phyloP scores from a whole-genome alignment of 2,113 vertebrate species.

The Sula dactylatra region DNA sequence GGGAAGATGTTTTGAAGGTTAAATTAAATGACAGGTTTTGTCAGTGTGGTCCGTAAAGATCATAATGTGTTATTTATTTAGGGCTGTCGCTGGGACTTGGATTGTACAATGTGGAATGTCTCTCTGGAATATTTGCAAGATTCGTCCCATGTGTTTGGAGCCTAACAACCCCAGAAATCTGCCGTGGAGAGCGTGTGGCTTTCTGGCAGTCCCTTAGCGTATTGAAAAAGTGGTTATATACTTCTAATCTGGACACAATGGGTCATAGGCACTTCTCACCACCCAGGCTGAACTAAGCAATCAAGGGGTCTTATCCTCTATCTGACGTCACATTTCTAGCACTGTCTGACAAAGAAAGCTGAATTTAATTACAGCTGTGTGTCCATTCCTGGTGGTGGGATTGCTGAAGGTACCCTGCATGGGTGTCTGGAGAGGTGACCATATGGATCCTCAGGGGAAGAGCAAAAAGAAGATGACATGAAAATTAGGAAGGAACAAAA shows the following conservation, averaged over 20 bases:
- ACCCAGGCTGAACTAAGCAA: neutral
- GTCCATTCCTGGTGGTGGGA: neutral
- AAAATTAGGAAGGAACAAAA: neutral
- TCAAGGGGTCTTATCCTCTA: neutral
- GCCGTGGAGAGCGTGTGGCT: neutral
- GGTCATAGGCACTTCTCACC: neutral
- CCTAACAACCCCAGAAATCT: neutral
- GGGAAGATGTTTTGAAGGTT: constrained; percentile 1
- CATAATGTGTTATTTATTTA: neutral
- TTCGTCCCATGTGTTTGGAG: neutral
- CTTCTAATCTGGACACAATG: neutral
- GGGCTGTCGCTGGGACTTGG: neutral
- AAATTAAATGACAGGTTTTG: constrained; percentile 34
- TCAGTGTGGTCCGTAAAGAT: neutral
- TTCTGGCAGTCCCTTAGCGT: neutral
- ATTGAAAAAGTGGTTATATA: neutral
- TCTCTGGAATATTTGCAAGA: neutral
- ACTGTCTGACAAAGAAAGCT: neutral
- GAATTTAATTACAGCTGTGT: neutral
- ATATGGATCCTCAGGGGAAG: neutral
- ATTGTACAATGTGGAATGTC: neutral
- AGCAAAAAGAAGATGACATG: neutral
- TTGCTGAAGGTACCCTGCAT: neutral
- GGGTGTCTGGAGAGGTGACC: neutral
- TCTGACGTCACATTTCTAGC: neutral